phyloP scores from a whole-genome alignment of 2,888 invertebrate species.

The Sepiola atlantica region DNA sequence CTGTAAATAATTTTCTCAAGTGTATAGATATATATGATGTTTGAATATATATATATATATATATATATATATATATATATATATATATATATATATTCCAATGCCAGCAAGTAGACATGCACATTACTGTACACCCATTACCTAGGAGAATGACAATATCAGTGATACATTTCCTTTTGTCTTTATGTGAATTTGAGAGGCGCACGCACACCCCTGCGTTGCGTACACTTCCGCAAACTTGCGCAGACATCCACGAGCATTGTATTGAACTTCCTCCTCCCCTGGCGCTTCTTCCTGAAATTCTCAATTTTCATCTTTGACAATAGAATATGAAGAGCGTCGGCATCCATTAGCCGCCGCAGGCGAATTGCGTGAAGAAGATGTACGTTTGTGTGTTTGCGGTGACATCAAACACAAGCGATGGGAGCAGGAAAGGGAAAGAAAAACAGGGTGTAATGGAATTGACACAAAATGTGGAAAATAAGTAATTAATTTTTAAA shows the following conservation, averaged over 20 bases:
- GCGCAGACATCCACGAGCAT: neutral
- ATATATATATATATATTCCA: neutral
- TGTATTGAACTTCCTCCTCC: neutral
- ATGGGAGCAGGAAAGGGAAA: neutral
- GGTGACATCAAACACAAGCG: neutral
- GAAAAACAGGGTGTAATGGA: neutral
- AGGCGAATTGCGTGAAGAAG: neutral
- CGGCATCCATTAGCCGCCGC: neutral
- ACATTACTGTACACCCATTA: neutral
- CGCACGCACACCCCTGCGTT: neutral
- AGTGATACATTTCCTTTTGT: neutral
- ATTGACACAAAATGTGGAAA: neutral
- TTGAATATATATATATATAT: neutral
- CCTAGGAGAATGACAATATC: neutral
- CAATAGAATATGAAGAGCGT: slow-evolving; percentile 2
- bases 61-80: neutral
- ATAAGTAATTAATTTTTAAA: neutral
- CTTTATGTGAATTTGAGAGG: neutral
- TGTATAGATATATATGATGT: too few species aligned
- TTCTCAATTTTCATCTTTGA: neutral
- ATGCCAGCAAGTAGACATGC: neutral
- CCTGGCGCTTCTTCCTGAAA: neutral
- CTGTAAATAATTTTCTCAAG: too few species aligned
- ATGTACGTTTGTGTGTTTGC: neutral
- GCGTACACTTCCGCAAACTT: neutral